Percentiles rank a stretch among this genome's conserved stretches.
Conservation (phyloP, 2,113 vertebrate species). For the Corydoras sp. region DNA sequence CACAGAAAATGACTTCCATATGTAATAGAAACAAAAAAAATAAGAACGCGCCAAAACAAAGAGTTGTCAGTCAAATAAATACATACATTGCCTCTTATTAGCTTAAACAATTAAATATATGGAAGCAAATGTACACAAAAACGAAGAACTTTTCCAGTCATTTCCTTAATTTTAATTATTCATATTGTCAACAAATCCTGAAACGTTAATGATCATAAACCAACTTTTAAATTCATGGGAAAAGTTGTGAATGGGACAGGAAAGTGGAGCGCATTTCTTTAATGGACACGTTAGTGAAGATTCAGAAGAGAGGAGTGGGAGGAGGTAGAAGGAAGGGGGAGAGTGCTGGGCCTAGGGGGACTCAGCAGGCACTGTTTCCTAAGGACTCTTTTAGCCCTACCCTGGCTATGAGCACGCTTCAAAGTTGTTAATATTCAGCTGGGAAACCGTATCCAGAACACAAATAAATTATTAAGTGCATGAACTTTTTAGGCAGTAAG, state of each 20-base stretch:
- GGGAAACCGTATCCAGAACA: slow-evolving; percentile 98
- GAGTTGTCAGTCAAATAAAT: slow-evolving; percentile 44
- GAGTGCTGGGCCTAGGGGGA: slow-evolving; percentile 65
- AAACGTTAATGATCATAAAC: slow-evolving; percentile 78
- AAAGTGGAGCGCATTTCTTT: slow-evolving; percentile 60
- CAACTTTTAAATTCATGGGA: slow-evolving; percentile 76
- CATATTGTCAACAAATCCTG: slow-evolving; percentile 53
- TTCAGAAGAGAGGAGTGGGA: slow-evolving; percentile 35
- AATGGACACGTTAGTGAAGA: slow-evolving; percentile 53
- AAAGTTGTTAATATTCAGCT: slow-evolving; percentile 99
- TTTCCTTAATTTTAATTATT: not conserved
- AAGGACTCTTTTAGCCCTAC: slow-evolving; percentile 73
- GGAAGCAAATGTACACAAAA: not conserved
- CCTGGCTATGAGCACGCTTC: slow-evolving; percentile 84
- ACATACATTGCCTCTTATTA: slow-evolving; percentile 27
- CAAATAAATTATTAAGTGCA: slow-evolving; percentile 99
- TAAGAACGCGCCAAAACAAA: slow-evolving; percentile 44
- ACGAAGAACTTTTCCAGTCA: slow-evolving; percentile 4
- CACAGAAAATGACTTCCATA: slow-evolving; percentile 38
- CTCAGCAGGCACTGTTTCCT: slow-evolving; percentile 70
- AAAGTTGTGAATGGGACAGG: slow-evolving; percentile 63
- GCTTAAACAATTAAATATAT: slow-evolving; percentile 17
- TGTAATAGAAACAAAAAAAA: slow-evolving; percentile 39
- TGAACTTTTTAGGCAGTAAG: slow-evolving; percentile 99
- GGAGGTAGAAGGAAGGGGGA: slow-evolving; percentile 2